Percentiles rank a stretch among this genome's conserved stretches.
Conservation (phyloP, 2,113 vertebrate genomes). For the Tachysurus vachellii region DNA sequence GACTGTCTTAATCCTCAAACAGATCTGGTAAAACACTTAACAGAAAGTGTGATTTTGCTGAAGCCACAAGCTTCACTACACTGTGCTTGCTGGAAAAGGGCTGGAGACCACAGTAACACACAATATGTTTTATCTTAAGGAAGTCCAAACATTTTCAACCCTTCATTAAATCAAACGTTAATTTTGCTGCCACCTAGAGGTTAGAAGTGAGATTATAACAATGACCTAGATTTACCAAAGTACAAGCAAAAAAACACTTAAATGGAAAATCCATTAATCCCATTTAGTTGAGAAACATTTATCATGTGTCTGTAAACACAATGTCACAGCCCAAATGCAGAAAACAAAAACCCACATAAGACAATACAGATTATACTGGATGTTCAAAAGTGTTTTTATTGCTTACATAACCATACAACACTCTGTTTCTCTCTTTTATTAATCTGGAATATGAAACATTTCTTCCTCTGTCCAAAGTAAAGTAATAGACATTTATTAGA, state of each 20-base stretch:
- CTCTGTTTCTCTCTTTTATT: conserved; percentile 46
- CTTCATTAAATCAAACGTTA: conserved; percentile 25
- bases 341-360: not conserved
- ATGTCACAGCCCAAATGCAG: not conserved
- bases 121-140: not conserved
- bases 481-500: conserved; percentile 24
- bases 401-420: conserved; percentile 75
- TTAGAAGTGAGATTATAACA: not conserved
- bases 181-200: conserved; percentile 64
- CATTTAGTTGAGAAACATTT: too few species aligned
- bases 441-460: conserved; percentile 29
- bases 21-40: conserved; percentile 17
- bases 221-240: not conserved
- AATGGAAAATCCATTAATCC: not conserved
- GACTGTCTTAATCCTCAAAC: conserved; percentile 25
- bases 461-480: conserved; percentile 24
- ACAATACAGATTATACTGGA: not conserved
- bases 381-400: conserved; percentile 70
- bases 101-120: not conserved
- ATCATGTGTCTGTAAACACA: not conserved
- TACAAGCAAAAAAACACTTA: not conserved
- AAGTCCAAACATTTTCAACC: not conserved
- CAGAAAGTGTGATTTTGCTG: not conserved
- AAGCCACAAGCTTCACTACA: not conserved
- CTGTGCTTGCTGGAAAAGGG: not conserved